Base-by-base conservation (phyloP, 1,140 invertebrate genomes). In the Heliconius himera region DNA sequence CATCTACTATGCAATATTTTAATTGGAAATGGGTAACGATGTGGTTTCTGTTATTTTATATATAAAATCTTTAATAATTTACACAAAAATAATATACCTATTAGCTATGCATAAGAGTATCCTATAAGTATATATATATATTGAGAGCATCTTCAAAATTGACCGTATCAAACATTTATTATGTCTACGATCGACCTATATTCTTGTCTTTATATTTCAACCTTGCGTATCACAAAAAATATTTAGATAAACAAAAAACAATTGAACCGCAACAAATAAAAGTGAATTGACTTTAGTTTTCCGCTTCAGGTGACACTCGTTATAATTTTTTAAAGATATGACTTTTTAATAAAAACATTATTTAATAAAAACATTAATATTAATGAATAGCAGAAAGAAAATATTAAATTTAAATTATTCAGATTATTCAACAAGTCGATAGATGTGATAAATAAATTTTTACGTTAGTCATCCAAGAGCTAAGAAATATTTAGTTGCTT, bases 371-470 rank as follows among this genome's bases (percentile, higher is more conserved):
- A 13, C 13, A 46, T 46, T 46, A 4, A 46, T 13, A 46, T 46
- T 46, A 4, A 46, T 46, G 41, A 46, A 46, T 16, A 46, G 41
- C 41, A 46, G 4, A 16, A 16, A 1, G 41, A 4, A 16, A 46
- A 46, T 60, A 60, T 22, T n/a, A 22, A 22, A 26, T 11, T 22
- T 3, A 11, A 26, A 60, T 60, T 60, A n/a, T 60, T 60, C n/a
- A 60, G 20, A 3, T 22, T 9, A 60, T 11, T 60, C n/a, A 60
- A n/a, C 8, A 60, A 60, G n/a, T 60, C 1, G 56, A 60, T 60
- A 60, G 18, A 70, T 71, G 41, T 51, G 66, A 79, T 79, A 79
- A 79, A 79, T 79, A 79, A 75, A 66, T 60, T 11, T n/a, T 76
- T n/a, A 49, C 70, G 51, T 74, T 56, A 76, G 49, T 73, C 56